Percentiles rank a stretch among this genome's conserved stretches.
These are phyloP conservation scores for Microplitis deprimator DNA, from an alignment of 2,888 invertebrate species.

Conservation along the genomic window DNA sequence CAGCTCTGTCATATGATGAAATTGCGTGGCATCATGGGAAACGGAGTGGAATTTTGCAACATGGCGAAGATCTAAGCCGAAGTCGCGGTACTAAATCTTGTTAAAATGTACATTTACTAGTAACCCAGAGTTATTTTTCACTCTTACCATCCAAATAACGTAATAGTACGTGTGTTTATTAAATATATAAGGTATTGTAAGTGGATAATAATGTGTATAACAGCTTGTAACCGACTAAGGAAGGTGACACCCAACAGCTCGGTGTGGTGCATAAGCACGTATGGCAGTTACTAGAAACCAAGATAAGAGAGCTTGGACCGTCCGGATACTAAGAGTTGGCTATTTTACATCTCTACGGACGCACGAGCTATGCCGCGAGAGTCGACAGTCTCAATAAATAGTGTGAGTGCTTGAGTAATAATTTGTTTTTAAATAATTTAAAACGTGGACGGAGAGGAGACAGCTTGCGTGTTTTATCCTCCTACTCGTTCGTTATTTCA, in stretches of 20 bases:
- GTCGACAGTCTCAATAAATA: slow-evolving; percentile 1
- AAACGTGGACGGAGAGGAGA: slow-evolving; percentile 41
- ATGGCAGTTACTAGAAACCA: slow-evolving; percentile 65
- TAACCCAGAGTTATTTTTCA: slow-evolving; percentile 49
- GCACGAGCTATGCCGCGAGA: slow-evolving; percentile 34
- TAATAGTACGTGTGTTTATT: slow-evolving; percentile 51
- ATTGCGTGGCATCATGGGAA: slow-evolving; percentile 65
- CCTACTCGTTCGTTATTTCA: not conserved
- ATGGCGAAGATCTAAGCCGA: slow-evolving; percentile 68
- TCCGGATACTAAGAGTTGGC: slow-evolving; percentile 49
- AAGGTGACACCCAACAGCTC: slow-evolving; percentile 67
- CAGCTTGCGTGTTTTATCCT: slow-evolving; percentile 18
- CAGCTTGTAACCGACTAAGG: slow-evolving; percentile 55
- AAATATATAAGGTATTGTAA: slow-evolving; percentile 2
- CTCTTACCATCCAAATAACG: slow-evolving; percentile 49
- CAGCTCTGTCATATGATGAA: slow-evolving; percentile 66
- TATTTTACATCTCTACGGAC: slow-evolving; percentile 25
- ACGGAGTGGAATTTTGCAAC: slow-evolving; percentile 66
- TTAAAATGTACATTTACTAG: slow-evolving; percentile 64
- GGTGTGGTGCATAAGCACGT: slow-evolving; percentile 62
- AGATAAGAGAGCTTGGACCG: slow-evolving; percentile 59
- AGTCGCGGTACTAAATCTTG: slow-evolving; percentile 66
- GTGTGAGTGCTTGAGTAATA: slow-evolving; percentile 26
- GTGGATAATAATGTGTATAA: slow-evolving; percentile 26
- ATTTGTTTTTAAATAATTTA: not conserved